Evolutionary conservation across 92 coral and sea anemone species (phyloP), one percentile per base, ranked within the genome.

Genomic region (Muricea muricata): DNA sequence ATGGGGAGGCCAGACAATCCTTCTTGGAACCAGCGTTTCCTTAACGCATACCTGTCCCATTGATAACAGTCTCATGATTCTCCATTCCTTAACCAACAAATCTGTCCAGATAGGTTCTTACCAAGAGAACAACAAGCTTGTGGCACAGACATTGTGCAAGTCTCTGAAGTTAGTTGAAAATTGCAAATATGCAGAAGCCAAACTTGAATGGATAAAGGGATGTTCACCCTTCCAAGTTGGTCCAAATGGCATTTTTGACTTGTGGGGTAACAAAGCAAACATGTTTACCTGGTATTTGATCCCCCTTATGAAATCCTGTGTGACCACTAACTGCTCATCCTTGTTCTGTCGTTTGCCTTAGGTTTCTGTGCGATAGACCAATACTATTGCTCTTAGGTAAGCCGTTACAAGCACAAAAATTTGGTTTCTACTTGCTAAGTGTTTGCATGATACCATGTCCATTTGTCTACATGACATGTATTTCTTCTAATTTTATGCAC

Each of bases 371-470:
- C 50, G 86, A 70, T 87, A 82, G 86, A 76, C 75, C 30, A 87
- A 71, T 86, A 87, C 90, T 40, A 77, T 80, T 34, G 86, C 90
- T 30, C 90, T 80, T 39, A 72, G 90, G 90, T 87, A 75, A 37
- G 66, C 63, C 68, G 54, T 14, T 48, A 45, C 24, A 48, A 46
- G 50, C 50, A 45, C 14, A 9, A 45, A 37, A 37, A 37, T 37
- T 37, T 37, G 42, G 42, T 45, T 45, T 5, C 1, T 45, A 45
- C 50, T 45, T 6, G 50, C 12, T 9, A 45, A 45, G 50, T 2
- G 50, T 45, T 45, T 45, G 42, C 1, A 45, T 45, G 15, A 2
- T 45, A 5, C 14, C 12, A 8, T 17, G 42, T 37, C 42, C 42
- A 37, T 37, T 37, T 37, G 9, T 37, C 42, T 37, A 37, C 9